Base-by-base conservation (phyloP, 1,140 invertebrate genomes). In the Mactra quadrangularis region DNA sequence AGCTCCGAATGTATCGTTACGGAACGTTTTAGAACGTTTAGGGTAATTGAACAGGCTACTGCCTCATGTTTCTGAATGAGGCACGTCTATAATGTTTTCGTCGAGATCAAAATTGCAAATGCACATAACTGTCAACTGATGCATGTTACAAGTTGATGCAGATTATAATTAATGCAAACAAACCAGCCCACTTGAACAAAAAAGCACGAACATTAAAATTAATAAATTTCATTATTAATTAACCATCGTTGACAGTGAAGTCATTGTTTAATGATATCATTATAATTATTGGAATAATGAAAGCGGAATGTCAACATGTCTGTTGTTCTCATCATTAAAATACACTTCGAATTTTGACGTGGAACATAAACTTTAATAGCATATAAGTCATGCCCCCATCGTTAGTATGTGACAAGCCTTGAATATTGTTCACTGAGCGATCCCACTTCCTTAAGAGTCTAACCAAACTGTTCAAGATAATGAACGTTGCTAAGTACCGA, bases 361-460 rank as follows among this genome's bases (percentile, higher is more conserved):
- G 74, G 59, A 50, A 76, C 45, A 76, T 76, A 76, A 60, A 76
- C 62, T 76, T 76, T 45, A 76, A 76, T 47, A 76, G 74, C 55
- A 64, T 64, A 29, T 60, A 76, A 76, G 74, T 76, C 74, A 31
- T 76, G 62, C 62, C 74, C 74, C n/a, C 29, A 19, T 62, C 45
- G 19, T 41, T 33, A 62, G 25, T 47, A 50, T 60, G 38, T 76
- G 74, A 76, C 74, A 76, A 45, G 35, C 57, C 25, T 31, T 60
- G 59, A 62, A 76, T 64, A 62, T 55, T 64, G 45, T 76, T 76
- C 47, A 62, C 57, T 33, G 35, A 29, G 27, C 25, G 25, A n/a
- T 33, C 45, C 62, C 57, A 47, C 62, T 76, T 76, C 74, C 74
- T 62, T 35, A 64, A 76, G 45, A 52, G 9, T n/a, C 0, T 13